Percentiles rank a stretch among this genome's conserved stretches.
phyloP scores from a whole-genome alignment of 1,140 invertebrate species.

The Bombyx mori region DNA sequence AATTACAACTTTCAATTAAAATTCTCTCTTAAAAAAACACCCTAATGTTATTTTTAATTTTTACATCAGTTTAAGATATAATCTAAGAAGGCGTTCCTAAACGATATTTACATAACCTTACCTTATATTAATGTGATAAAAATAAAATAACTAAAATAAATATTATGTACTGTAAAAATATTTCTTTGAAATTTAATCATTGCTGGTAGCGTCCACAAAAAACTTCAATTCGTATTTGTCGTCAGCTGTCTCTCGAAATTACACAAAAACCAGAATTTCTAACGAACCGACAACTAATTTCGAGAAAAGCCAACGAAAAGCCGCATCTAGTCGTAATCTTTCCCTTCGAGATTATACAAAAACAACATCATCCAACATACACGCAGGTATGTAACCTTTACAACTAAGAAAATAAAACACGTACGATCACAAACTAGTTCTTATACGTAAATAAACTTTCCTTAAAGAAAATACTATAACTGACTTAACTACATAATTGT shows the following conservation, averaged over 20 bases:
- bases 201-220: too few relatives aligned
- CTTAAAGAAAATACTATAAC: too few relatives aligned
- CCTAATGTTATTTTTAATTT: slow-evolving; percentile 28
- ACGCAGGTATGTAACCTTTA: slow-evolving; percentile 6
- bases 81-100: slow-evolving; percentile 63
- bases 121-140: slow-evolving; percentile 7
- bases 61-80: slow-evolving; percentile 40
- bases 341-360: too few relatives aligned
- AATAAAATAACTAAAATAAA: slow-evolving; percentile 1
- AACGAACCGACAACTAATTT: too few relatives aligned
- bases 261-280: too few relatives aligned
- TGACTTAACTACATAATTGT: too few relatives aligned
- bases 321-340: too few relatives aligned
- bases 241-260: too few relatives aligned
- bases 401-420: slow-evolving; percentile 4
- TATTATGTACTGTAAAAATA: slow-evolving; percentile 19
- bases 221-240: too few relatives aligned
- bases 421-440: not conserved
- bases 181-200: not conserved
- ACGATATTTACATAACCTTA: slow-evolving; percentile 46
- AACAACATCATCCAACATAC: too few relatives aligned
- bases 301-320: too few relatives aligned
- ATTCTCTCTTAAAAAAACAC: slow-evolving; percentile 28
- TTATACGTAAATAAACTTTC: not conserved
- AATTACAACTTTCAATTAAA: slow-evolving; percentile 4